A percentile compares a stretch with the other conserved stretches of the same genome.
These are phyloP conservation scores for Pocillopora meandrina DNA, from an alignment of 92 coral and sea anemone genomes.

Conservation along the genomic window DNA sequence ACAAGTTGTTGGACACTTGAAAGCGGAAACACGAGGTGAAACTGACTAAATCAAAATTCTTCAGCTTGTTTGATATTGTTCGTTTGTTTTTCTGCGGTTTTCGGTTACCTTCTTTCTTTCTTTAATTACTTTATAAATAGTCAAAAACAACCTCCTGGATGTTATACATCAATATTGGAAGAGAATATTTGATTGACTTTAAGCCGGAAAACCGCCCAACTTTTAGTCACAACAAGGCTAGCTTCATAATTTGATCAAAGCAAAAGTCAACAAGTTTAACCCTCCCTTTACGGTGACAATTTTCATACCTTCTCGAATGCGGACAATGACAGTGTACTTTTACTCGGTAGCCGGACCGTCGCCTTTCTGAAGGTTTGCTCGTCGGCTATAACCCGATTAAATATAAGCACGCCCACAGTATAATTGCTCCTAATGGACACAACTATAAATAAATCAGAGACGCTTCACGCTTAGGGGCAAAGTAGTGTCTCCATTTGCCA, in stretches of 20 bases:
- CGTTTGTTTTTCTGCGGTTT: too few species aligned
- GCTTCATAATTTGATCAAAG: background rate
- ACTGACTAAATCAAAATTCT: too few species aligned
- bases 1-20: too few species aligned
- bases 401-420: background rate
- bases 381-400: conserved; percentile 4
- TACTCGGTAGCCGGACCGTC: conserved; percentile 4
- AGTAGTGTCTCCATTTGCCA: too few species aligned
- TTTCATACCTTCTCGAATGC: background rate
- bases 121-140: too few species aligned
- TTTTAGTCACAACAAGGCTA: background rate
- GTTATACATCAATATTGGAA: too few species aligned
- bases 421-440: conserved; percentile 5
- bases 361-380: conserved; percentile 8
- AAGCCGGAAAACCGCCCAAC: conserved; percentile 4
- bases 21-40: too few species aligned
- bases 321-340: background rate
- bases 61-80: too few species aligned
- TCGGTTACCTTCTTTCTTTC: too few species aligned
- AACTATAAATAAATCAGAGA: background rate
- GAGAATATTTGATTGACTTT: too few species aligned
- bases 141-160: too few species aligned
- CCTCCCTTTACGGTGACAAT: background rate
- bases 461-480: background rate
- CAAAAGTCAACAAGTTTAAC: background rate